Evolutionary conservation across 2,113 vertebrate species (phyloP).

Genomic region (Ia io): DNA sequence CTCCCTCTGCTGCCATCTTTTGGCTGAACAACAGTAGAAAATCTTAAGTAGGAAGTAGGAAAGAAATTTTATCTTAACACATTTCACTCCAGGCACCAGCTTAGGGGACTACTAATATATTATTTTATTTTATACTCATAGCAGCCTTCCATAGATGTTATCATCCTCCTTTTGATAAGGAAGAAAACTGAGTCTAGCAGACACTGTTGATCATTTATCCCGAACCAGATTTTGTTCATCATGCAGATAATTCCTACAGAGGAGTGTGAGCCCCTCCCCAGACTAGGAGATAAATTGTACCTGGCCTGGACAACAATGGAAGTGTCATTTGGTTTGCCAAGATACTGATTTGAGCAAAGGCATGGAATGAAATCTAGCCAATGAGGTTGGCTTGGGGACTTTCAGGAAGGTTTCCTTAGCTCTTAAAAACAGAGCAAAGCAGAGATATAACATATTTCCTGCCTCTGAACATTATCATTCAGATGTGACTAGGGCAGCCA

Average conservation of each 20-base stretch:
- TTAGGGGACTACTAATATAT: neutral
- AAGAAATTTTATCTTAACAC: neutral
- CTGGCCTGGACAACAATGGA: neutral
- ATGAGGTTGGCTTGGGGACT: neutral
- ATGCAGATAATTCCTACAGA: neutral
- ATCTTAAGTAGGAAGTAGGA: neutral
- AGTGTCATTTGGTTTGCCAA: neutral
- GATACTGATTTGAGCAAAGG: neutral
- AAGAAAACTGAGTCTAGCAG: neutral
- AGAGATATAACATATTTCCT: neutral
- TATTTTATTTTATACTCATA: neutral
- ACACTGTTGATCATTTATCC: neutral
- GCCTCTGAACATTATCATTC: neutral
- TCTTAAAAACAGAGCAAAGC: neutral
- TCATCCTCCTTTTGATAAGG: neutral
- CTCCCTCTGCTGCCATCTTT: conserved; percentile 30
- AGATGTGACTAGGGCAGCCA: neutral
- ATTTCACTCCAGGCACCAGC: neutral
- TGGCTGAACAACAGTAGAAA: neutral
- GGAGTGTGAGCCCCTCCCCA: neutral
- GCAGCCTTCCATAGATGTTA: neutral
- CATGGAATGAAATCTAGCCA: neutral
- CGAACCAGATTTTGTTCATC: neutral
- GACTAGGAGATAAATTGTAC: neutral
- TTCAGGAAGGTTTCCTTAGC: neutral